Evolutionary conservation across 2,797 vertebrate species (phyloP), one percentile per base, ranked within the genome.

Genomic region (Danio kyathit): DNA sequence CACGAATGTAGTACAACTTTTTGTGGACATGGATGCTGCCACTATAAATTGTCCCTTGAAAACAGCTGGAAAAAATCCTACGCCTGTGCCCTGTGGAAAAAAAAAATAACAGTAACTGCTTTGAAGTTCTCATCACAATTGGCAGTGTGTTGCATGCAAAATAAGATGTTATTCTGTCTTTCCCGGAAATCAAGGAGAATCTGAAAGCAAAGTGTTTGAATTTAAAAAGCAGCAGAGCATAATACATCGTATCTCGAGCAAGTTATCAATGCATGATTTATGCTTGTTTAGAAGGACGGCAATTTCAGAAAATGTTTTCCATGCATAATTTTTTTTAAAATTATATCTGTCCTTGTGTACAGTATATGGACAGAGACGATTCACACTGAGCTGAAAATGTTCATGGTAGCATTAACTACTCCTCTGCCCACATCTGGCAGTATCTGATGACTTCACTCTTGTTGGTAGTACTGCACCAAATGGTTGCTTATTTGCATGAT

Each of bases 91-190:
- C 38, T 0, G 1, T 21, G 44, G 10, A 19, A 48, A 54, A 2
- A 8, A 29, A 29, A 29, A n/a, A n/a, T n/a, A n/a, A 11, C 66
- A 38, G 13, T 1, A 52, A 70, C 14, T 1, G 1, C 5, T n/a
- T 17, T 70, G 9, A 40, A 70, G 29, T 40, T 70, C 16, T 17
- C 48, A 40, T 52, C 67, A 41, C 29, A 54, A 41, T 1, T 70
- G 6, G 29, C 9, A n/a, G 40, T 52, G 13, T 29, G 29, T 38
- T 67, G 13, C 46, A 49, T 51, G 19, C 46, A 51, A 51, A 69
- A 49, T 69, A 69, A 51, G 21, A n/a, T 69, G 67, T 17, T 1
- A 54, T 54, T 70, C 38, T 29, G 41, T 70, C 67, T 41, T 12
- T 14, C 9, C 14, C 9, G 2, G 11, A 10, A 52, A 52, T 70